Percentiles rank a stretch among this genome's conserved stretches.
Evolutionary conservation across 2,888 invertebrate species (phyloP).

Genomic region (Rotaria magnacalcarata): DNA sequence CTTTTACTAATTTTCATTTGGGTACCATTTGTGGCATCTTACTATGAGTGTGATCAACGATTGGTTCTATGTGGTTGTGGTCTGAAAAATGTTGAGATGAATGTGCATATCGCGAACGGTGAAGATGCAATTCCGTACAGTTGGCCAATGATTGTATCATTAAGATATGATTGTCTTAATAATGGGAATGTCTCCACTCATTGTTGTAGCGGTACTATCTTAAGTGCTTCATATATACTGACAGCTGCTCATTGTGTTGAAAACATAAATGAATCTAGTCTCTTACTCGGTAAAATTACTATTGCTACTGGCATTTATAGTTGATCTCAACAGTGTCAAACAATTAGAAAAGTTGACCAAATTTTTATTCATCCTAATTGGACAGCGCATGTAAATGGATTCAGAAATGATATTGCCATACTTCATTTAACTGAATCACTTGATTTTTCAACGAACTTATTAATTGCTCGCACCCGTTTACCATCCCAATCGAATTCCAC

Average conservation of each 20-base stretch:
- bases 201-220: not conserved
- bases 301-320: not conserved
- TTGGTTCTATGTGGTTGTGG: too few species aligned
- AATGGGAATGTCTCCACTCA: not conserved
- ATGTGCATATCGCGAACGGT: too few species aligned
- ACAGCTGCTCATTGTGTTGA: not conserved
- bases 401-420: not conserved
- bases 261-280: too few species aligned
- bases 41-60: too few species aligned
- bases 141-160: not conserved
- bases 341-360: not conserved
- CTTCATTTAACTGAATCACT: not conserved
- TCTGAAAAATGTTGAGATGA: too few species aligned
- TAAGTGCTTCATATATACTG: not conserved
- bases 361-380: conserved; percentile 8
- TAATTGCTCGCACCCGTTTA: not conserved
- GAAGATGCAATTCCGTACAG: too few species aligned
- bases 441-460: not conserved
- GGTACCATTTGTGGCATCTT: too few species aligned
- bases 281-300: not conserved
- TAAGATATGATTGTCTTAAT: not conserved
- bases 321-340: not conserved
- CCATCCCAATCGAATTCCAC: not conserved
- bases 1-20: too few species aligned
- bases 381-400: not conserved